A percentile compares a stretch with the other conserved stretches of the same genome.
These are phyloP conservation scores for Microchirus variegatus DNA, from an alignment of 2,797 vertebrate species.

Conservation along the genomic window DNA sequence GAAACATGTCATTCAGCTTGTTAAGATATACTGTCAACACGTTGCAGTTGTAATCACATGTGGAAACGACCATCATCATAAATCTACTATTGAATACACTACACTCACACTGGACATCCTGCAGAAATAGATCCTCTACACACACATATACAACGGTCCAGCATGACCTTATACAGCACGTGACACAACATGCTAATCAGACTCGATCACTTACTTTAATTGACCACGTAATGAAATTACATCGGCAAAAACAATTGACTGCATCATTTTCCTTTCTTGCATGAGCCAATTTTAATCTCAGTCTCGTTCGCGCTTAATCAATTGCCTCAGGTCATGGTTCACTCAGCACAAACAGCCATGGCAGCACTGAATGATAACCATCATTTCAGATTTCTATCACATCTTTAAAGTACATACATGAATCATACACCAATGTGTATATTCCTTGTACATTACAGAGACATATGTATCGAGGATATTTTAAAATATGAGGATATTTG, in stretches of 20 bases:
- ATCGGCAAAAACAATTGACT: constrained; percentile 32
- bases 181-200: constrained; percentile 3
- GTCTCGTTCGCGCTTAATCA: constrained; percentile 60
- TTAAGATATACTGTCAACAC: no score
- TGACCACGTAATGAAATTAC: constrained; percentile 49
- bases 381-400: not conserved
- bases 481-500: no score
- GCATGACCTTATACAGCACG: not conserved
- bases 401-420: no score
- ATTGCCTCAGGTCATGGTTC: constrained; percentile 43
- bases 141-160: not conserved
- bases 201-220: constrained; percentile 40
- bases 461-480: no score
- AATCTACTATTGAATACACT: no score
- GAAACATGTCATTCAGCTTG: no score
- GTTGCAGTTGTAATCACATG: no score
- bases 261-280: constrained; percentile 42
- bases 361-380: constrained; percentile 15
- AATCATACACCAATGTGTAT: no score
- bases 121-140: no score
- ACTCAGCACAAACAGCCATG: constrained; percentile 20
- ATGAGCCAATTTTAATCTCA: constrained; percentile 54
- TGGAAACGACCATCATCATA: no score
- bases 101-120: no score
- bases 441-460: no score